Base-by-base conservation (phyloP, 2,797 vertebrate species). In the Ctenosaura bakeri region DNA sequence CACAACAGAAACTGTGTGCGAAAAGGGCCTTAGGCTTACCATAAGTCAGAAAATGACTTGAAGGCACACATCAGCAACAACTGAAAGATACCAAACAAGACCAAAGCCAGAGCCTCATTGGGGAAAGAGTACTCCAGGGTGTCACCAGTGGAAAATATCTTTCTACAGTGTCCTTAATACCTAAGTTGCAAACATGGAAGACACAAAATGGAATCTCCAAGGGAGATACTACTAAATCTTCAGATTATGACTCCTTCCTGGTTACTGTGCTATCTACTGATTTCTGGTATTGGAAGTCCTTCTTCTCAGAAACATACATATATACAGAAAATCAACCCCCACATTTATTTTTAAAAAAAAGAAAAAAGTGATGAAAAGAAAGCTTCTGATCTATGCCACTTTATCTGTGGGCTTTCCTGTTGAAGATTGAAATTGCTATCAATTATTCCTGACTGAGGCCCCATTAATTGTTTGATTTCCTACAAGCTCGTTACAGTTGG, bases 391-490 rank as follows among this genome's bases (percentile, higher is more conserved):
- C 29, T 84, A 32, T 87, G 8, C 32, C 20, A 59, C 13, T 69
- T 79, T n/a, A 81, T 83, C 24, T 38, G 18, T 66, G 83, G 78
- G 90, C 87, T 56, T 86, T 32, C 42, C 87, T 94, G 91, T 16
- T 42, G 88, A 83, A 83, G 77, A 46, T 24, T 88, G 69, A 6
- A 0, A 52, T 6, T 35, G 73, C 89, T 85, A 88, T 90, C 82
- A 77, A 32, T 83, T 91, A 87, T 85, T 52, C 1, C 20, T 66
- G 71, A 91, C 38, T 4, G 74, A 90, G 66, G 10, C 42, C 88
- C 92, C 50, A 86, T 88, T 86, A 85, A 79, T 18, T 86, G 62
- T 32, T 38, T 92, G 13, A 81, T 91, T 26, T 71, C 64, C 91
- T 74, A 59, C 22, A 93, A 91, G 59, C 54, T 82, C 89, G 35